phyloP scores from a whole-genome alignment of 2,888 invertebrate genomes.

The Dastarcus helophoroides region DNA sequence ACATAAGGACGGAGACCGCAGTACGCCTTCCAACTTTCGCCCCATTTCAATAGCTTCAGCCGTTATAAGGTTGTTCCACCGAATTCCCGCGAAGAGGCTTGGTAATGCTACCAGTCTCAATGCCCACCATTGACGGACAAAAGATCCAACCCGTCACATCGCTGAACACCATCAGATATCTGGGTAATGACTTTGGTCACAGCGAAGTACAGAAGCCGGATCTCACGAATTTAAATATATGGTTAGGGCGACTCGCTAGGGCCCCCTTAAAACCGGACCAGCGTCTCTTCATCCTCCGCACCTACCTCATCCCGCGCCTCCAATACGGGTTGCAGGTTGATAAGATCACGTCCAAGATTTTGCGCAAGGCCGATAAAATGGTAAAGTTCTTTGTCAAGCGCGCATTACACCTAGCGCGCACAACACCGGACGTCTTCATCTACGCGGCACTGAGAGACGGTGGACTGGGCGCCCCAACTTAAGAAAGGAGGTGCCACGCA shows the following conservation, averaged over 20 bases:
- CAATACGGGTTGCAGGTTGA: conserved; percentile 2
- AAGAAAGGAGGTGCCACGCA: no score
- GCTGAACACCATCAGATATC: conserved; percentile 4
- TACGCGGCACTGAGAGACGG: conserved; percentile 5
- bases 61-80: no score
- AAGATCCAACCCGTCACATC: conserved; percentile 2
- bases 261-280: conserved; percentile 6
- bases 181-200: conserved; percentile 3
- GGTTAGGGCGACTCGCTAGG: conserved; percentile 1
- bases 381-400: neutral
- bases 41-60: no score
- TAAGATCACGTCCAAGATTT: neutral
- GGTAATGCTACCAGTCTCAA: no score
- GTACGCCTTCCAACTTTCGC: no score
- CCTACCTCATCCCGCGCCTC: conserved; percentile 1
- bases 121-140: conserved; percentile 2
- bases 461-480: conserved; percentile 2
- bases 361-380: neutral
- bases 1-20: no score
- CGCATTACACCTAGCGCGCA: neutral
- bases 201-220: neutral
- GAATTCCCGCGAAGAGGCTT: no score
- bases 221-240: neutral
- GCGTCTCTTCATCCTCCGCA: conserved; percentile 2
- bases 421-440: conserved; percentile 3